A percentile compares a stretch with the other conserved stretches of the same genome.
Evolutionary conservation across 2,797 vertebrate genomes (phyloP).

Genomic region (Arrhamphus sclerolepis): DNA sequence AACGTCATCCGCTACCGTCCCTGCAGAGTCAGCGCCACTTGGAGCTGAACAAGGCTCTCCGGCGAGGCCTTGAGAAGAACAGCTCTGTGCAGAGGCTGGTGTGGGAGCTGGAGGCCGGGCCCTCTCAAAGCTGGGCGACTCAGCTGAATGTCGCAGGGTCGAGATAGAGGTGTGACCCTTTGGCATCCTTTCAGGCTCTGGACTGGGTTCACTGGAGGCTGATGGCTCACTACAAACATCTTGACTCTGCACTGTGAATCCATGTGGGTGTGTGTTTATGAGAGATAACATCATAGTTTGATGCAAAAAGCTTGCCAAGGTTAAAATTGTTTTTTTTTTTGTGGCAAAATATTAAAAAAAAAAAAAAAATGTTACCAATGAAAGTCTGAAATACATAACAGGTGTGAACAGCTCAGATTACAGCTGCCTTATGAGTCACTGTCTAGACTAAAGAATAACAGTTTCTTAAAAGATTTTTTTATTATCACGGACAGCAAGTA

Average conservation of each 20-base stretch:
- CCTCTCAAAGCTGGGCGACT: slow-evolving; percentile 40
- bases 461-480: no score
- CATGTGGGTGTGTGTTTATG: slow-evolving; percentile 22
- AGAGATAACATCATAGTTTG: slow-evolving; percentile 70
- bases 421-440: no score
- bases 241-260: slow-evolving; percentile 58
- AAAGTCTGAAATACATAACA: no score
- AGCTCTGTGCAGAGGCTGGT: slow-evolving; percentile 29
- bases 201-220: slow-evolving; percentile 27
- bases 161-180: slow-evolving; percentile 29
- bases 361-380: no score
- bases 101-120: slow-evolving; percentile 25
- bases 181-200: slow-evolving; percentile 25
- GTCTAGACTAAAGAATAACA: no score
- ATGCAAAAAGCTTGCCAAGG: no score
- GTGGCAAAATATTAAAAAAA: no score
- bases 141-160: slow-evolving; percentile 32
- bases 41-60: slow-evolving; percentile 12
- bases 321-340: no score
- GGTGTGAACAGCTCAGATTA: no score
- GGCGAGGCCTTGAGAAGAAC: slow-evolving; percentile 27
- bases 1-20: slow-evolving; percentile 57
- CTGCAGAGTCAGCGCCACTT: slow-evolving; percentile 25
- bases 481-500: no score
- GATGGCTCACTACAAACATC: slow-evolving; percentile 37